Conservation (phyloP, 2,113 vertebrate genomes). For the Cinclus cinclus region DNA sequence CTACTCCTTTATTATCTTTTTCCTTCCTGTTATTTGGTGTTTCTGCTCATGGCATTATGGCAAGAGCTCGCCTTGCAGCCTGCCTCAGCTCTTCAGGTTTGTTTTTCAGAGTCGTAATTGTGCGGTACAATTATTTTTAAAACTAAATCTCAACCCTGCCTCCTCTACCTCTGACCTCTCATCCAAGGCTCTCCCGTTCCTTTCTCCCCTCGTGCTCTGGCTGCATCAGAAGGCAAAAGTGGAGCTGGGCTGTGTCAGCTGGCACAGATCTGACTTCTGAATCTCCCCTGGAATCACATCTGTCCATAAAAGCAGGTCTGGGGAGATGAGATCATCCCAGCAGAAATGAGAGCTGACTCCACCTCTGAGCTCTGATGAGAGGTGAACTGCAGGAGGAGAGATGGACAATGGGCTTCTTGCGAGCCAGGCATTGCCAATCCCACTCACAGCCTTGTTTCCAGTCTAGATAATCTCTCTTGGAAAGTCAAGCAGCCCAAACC, state of each 20-base stretch:
- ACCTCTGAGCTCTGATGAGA: background rate
- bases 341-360: background rate
- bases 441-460: background rate
- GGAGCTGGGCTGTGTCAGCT: background rate
- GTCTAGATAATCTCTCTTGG: background rate
- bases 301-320: background rate
- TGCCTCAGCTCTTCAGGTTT: background rate
- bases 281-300: background rate
- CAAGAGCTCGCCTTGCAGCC: background rate
- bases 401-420: background rate
- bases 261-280: background rate
- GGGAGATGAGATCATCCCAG: background rate
- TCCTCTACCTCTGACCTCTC: background rate
- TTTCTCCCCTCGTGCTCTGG: background rate
- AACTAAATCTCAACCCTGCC: background rate
- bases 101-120: background rate
- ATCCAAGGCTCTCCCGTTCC: background rate
- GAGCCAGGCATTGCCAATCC: background rate
- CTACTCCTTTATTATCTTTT: background rate
- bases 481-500: background rate
- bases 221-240: background rate
- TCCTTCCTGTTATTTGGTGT: background rate
- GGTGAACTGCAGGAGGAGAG: background rate
- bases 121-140: accelerated
- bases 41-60: background rate